Base-by-base conservation (phyloP, 2,797 vertebrate species). In the Centroberyx gerrardi region DNA sequence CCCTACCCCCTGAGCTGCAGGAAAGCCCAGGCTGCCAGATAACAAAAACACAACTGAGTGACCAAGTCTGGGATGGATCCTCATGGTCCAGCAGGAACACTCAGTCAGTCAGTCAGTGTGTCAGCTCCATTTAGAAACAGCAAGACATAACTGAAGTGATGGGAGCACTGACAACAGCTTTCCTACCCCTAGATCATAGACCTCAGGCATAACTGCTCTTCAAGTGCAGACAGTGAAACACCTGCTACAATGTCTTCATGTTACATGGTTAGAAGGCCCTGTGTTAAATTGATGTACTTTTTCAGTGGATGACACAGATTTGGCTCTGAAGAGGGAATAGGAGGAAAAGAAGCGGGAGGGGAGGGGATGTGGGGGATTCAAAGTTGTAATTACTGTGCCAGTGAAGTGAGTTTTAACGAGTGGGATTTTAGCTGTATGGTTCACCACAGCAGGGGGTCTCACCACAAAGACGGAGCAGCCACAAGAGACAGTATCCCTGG, bases 371-470 rank as follows among this genome's bases (percentile, higher is more conserved):
- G 17, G 58, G 17, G 60, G 22, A 22, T 22, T 22, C 22, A 22
- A 22, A 33, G 46, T 59, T 40, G 9, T 22, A 40, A 42, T 61
- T 61, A 36, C 33, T 36, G 31, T 61, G 13, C 54, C 10, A 58
- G 58, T n/a, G 58, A 42, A 61, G 58, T 42, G 58, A 22, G 38
- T 13, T 40, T 59, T 22, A 61, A 60, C 17, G 33, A 60, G 33
- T 0, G 56, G 36, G 56, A 38, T 40, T 8, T n/a, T 17, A 15
- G n/a, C 17, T 59, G 31, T 59, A n/a, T 9, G 56, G 15, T 9
- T 59, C 55, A 38, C 29, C 14, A 33, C n/a, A 29, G 7, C 17
- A 12, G 22, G 58, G 38, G 36, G 33, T 42, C n/a, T 42, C 15
- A 38, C 58, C 18, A 13, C 58, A 61, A 18, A 59, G 17, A 38